A percentile compares a stretch with the other conserved stretches of the same genome.
phyloP scores from a whole-genome alignment of 2,888 invertebrate genomes.

The Hirtodrosophila trivittata region DNA sequence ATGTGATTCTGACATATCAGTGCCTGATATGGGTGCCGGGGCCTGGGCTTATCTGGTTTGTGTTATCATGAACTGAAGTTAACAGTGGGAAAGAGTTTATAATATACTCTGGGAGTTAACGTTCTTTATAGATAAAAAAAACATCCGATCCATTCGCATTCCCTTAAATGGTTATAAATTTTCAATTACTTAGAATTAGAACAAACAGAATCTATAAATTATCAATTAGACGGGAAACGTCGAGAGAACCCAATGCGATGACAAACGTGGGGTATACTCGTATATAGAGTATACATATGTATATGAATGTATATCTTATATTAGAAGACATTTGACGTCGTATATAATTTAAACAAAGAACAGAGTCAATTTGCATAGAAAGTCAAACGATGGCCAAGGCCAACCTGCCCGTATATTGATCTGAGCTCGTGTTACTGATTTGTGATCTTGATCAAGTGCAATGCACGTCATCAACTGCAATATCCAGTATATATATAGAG shows the following conservation, averaged over 20 bases:
- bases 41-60: conserved; percentile 19
- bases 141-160: not conserved
- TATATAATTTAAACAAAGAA: not conserved
- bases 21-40: conserved; percentile 6
- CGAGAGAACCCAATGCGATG: conserved; percentile 2
- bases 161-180: not conserved
- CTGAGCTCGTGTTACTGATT: conserved; percentile 50
- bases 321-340: too few species aligned
- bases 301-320: conserved; percentile 4
- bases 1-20: too few species aligned
- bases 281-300: not conserved
- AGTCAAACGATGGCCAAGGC: conserved; percentile 52
- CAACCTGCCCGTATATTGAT: conserved; percentile 38
- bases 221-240: conserved; percentile 24
- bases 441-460: conserved; percentile 46
- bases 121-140: too few species aligned
- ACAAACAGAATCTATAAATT: conserved; percentile 23
- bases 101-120: too few species aligned
- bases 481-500: conserved; percentile 1
- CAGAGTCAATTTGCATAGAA: conserved; percentile 28
- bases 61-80: conserved; percentile 2
- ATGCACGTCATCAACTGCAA: conserved; percentile 19
- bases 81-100: too few species aligned
- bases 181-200: conserved; percentile 3
- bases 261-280: not conserved